Base-by-base conservation (phyloP, 1,140 invertebrate species). In the Drosophila paulistorum region DNA sequence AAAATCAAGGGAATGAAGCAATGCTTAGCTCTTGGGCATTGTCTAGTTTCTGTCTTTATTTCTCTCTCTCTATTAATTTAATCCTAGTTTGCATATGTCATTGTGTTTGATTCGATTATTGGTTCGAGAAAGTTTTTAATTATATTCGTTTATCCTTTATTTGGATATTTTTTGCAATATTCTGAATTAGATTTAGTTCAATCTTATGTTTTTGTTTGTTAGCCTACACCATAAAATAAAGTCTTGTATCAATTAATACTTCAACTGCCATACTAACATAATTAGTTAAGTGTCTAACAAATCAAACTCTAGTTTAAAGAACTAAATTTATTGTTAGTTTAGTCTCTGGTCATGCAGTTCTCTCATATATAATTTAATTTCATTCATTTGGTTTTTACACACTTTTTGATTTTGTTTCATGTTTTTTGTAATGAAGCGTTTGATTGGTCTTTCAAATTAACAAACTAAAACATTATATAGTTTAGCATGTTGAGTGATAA, bases 301-400 rank as follows among this genome's bases (percentile, higher is more conserved):
- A 39, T 33, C 71, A n/a, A 82, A 73, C 30, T 30, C 30, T 30
- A 30, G 30, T 30, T 37, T 55, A 68, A 79, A 64, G 68, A 72
- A 78, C 33, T 59, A n/a, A 35, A 37, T 35, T 83, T 76, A 75
- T 54, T 75, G 80, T 87, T 89, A 87, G 84, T 68, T 80, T 89
- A 89, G 84, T 87, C 77, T 89, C 73, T 87, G 84, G 84, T 87
- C 74, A 83, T 87, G 83, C 79, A 64, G 68, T 83, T 74, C 0
- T 57, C 51, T 45, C 10, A 33, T 48, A 67, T 68, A 48, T 45
- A 26, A 11, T 58, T 89, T 64, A 5, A n/a, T 64, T 51, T 59
- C 23, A 65, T 33, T 59, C 5, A 42, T 70, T 69, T 58, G 13
- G 58, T 64, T 65, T 66, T 65, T n/a, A 7, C 30, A 64, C 45